phyloP scores from a whole-genome alignment of 1,140 invertebrate species.

The Orchesella cincta region DNA sequence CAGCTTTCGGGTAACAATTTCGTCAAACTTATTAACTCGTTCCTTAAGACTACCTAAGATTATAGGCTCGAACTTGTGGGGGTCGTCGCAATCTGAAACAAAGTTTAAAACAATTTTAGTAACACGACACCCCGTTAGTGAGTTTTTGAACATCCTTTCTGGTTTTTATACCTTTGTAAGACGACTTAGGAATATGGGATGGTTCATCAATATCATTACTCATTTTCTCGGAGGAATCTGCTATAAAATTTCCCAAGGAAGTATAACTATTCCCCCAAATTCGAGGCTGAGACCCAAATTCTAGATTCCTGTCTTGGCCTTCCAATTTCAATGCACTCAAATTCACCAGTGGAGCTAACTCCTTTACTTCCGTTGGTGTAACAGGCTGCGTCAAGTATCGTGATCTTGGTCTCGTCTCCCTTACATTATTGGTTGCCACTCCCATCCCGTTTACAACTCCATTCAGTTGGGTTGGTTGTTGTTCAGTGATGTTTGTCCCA shows the following conservation, averaged over 20 bases:
- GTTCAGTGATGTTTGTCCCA: not conserved
- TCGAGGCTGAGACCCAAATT: constrained; percentile 8
- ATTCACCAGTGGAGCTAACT: not conserved
- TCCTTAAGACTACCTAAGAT: too few species aligned
- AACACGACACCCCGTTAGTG: not conserved
- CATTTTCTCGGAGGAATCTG: not conserved
- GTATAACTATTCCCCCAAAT: constrained; percentile 3
- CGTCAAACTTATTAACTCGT: not conserved
- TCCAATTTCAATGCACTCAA: not conserved
- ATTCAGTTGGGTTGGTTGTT: not conserved
- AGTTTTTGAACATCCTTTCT: not conserved
- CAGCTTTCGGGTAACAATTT: not conserved
- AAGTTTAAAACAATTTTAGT: not conserved
- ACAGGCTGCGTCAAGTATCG: constrained; percentile 8
- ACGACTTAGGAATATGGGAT: constrained; percentile 23
- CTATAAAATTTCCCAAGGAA: not conserved
- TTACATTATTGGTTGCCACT: not conserved
- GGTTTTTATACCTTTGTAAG: constrained; percentile 17
- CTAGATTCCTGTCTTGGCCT: not conserved
- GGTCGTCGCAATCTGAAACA: constrained; percentile 5
- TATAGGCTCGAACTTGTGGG: not conserved
- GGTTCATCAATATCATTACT: not conserved
- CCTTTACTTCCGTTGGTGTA: not conserved
- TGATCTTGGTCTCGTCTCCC: not conserved
- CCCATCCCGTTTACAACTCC: not conserved